Evolutionary conservation across 2,797 vertebrate species (phyloP), one percentile per base, ranked within the genome.

Genomic region (Cossypha polioptera): DNA sequence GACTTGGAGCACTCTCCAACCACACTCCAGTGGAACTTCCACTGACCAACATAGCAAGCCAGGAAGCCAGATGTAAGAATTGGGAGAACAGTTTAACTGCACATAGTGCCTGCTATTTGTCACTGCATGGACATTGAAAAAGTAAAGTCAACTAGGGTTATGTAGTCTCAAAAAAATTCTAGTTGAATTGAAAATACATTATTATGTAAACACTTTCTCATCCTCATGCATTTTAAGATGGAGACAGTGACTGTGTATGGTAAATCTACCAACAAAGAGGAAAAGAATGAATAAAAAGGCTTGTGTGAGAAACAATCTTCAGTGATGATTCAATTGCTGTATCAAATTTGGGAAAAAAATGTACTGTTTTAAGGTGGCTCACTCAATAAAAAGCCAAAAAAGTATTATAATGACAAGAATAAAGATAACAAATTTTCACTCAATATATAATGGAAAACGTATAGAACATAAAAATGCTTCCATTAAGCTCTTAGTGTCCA

Each of bases 301-400:
- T 43, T 62, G 10, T 43, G 15, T 31, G 31, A 59, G 16, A 66
- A 53, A 9, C 35, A 91, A 4, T 54, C 22, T 67, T 86, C 61
- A 59, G 22, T 53, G 28, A 62, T 35, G 1, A 92, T 29, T 86
- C 66, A 90, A 85, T 26, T 92, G 58, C 67, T 91, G 58, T n/a
- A 94, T 83, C 74, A 93, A 95, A 96, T 95, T 95, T 94, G 40
- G 76, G 26, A 65, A 96, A 95, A 95, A 72, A 58, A 38, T 33
- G 5, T 61, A 89, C 55, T 93, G 38, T 58, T 86, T 69, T 74
- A 96, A 95, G 85, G 35, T 21, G 40, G 26, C 36, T 71, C 6
- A 50, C 36, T 65, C 50, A 61, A 38, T 5, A 28, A 48, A 77
- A 78, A 67, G 3, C 5, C 7, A 59, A 67, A 66, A 75, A 48